phyloP scores from a whole-genome alignment of 2,113 vertebrate species.

The Rhagologus leucostigma region DNA sequence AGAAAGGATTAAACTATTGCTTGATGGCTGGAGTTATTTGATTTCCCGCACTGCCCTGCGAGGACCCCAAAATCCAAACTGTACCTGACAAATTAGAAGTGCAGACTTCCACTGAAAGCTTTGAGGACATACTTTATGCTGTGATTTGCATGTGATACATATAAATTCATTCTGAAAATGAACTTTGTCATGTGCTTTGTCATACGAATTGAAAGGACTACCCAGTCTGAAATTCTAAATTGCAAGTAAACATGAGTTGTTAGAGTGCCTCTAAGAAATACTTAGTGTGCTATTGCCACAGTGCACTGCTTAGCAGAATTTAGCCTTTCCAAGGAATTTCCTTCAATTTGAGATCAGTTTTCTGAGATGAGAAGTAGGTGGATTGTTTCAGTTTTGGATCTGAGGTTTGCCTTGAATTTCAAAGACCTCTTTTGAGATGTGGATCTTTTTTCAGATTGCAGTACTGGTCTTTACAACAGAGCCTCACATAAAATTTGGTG shows the following conservation, averaged over 20 bases:
- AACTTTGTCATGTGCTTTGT: not conserved
- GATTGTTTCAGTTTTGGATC: not conserved
- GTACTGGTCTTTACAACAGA: not conserved
- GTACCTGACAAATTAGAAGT: not conserved
- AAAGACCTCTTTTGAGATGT: not conserved
- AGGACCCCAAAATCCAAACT: not conserved
- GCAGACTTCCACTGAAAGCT: not conserved
- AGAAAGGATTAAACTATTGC: constrained; percentile 39
- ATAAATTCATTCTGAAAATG: not conserved
- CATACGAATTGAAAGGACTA: not conserved
- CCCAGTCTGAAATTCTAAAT: not conserved
- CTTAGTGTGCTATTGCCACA: not conserved
- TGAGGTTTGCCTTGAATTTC: not conserved
- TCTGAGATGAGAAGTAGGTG: not conserved
- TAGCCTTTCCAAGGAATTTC: not conserved
- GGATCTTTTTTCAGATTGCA: not conserved
- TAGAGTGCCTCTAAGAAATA: not conserved
- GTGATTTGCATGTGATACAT: not conserved
- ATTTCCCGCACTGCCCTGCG: not conserved
- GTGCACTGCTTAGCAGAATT: not conserved
- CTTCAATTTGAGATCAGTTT: not conserved
- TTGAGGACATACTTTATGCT: not conserved
- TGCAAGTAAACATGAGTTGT: not conserved
- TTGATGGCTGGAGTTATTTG: constrained; percentile 2
- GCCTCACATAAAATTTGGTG: not conserved